Evolutionary conservation across 2,888 invertebrate species (phyloP).

Genomic region (Endomychus coccineus): DNA sequence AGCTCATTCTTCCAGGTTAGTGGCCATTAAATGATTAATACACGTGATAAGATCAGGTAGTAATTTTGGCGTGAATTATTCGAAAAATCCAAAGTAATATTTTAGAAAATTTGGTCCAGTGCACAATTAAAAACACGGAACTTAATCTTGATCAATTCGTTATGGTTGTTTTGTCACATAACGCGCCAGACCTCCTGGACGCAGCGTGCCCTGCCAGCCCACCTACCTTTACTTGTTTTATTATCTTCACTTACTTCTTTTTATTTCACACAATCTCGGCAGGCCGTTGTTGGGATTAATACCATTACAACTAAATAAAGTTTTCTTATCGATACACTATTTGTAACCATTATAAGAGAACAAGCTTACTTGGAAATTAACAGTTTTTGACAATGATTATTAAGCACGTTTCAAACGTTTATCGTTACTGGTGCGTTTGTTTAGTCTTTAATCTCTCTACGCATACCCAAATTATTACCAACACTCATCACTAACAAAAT

Average conservation of each 20-base stretch:
- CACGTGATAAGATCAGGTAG: too few relatives aligned
- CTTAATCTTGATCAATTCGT: slow-evolving; percentile 43
- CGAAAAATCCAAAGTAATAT: slow-evolving; percentile 15
- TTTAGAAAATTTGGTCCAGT: slow-evolving; percentile 38
- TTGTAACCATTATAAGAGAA: slow-evolving; percentile 21
- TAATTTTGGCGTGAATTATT: slow-evolving; percentile 15
- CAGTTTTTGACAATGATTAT: slow-evolving; percentile 9
- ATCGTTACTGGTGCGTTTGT: too few relatives aligned
- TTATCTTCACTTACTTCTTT: slow-evolving; percentile 37
- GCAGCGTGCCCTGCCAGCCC: slow-evolving; percentile 38
- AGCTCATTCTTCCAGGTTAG: too few relatives aligned
- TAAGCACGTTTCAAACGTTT: too few relatives aligned
- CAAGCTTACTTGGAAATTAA: slow-evolving; percentile 14
- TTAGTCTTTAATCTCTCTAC: too few relatives aligned
- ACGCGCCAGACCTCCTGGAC: slow-evolving; percentile 43
- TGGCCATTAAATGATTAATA: too few relatives aligned
- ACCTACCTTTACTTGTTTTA: slow-evolving; percentile 42
- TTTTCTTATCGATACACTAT: slow-evolving; percentile 29
- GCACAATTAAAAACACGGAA: slow-evolving; percentile 42
- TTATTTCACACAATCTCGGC: slow-evolving; percentile 38
- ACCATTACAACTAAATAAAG: slow-evolving; percentile 39
- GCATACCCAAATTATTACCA: too few relatives aligned
- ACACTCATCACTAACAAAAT: too few relatives aligned
- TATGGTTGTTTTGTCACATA: slow-evolving; percentile 44
- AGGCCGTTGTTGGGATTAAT: slow-evolving; percentile 34